Evolutionary conservation across 2,888 invertebrate species (phyloP).

Genomic region (Idaea dimidiata): DNA sequence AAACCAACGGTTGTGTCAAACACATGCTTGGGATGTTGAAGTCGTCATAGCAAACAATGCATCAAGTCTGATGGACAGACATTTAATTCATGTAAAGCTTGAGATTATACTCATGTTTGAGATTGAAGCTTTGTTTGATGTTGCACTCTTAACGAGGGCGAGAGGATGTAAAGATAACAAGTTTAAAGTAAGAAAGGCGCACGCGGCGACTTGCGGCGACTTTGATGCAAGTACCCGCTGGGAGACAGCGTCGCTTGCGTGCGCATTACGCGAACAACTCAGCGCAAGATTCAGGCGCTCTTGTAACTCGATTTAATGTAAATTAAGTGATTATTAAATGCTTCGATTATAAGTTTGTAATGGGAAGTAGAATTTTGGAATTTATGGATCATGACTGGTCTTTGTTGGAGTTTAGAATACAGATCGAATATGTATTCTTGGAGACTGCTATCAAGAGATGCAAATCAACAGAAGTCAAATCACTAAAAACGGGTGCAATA

Average conservation of each 20-base stretch:
- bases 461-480: too few relatives aligned
- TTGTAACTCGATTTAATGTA: not conserved
- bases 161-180: slow-evolving; percentile 44
- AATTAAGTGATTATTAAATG: not conserved
- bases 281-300: not conserved
- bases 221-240: slow-evolving; percentile 60
- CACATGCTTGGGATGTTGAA: not conserved
- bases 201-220: slow-evolving; percentile 50
- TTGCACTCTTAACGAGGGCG: slow-evolving; percentile 42
- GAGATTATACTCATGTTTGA: not conserved
- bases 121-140: slow-evolving; percentile 4
- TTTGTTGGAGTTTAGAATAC: slow-evolving; percentile 8
- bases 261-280: slow-evolving; percentile 39
- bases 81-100: not conserved
- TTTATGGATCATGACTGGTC: not conserved
- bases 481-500: too few relatives aligned
- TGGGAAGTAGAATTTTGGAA: not conserved
- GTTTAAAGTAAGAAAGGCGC: slow-evolving; percentile 54
- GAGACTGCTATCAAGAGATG: too few relatives aligned
- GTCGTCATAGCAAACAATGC: not conserved
- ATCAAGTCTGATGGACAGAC: not conserved
- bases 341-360: not conserved
- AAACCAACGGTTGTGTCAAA: not conserved
- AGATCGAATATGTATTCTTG: too few relatives aligned
- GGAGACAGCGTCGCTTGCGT: slow-evolving; percentile 66